Evolutionary conservation across 2,888 invertebrate species (phyloP), one percentile per base, ranked within the genome.

Genomic region (Fragum fragum): DNA sequence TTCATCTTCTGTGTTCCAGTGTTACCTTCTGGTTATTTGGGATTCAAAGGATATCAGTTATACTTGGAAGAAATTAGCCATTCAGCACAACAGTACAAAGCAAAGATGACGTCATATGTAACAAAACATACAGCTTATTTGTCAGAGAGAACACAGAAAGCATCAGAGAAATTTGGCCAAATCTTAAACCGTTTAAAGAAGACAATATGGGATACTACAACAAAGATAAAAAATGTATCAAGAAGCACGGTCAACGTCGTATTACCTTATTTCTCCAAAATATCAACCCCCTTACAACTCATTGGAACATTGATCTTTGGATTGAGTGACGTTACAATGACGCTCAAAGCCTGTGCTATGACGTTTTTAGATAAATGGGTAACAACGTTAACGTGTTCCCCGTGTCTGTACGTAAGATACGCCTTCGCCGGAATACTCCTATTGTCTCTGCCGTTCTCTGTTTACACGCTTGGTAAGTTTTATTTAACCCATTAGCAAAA

Each of bases 401-500:
- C 66, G 32, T n/a, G 21, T 66, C 42, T 66, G 6, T 39, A 5
- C n/a, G 16, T 66, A 5, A 5, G 66, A 66, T 66, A 66, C 29
- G 23, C n/a, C n/a, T 2, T 39, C 11, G 66, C 66, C 26, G 9
- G 32, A 23, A 21, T 66, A 9, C 42, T 66, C 2, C 36, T 42
- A 2, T 16, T 26, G 23, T 42, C 42, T 9, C 26, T 66, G 16
- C 66, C 66, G 28, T 39, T 23, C 42, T 23, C 66, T 23, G 6
- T 66, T 21, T 39, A 66, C 66, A 21, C 1, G 0, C 42, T 66
- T 42, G 66, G 66, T 66, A 66, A 42, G 66, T 66, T 36, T 36
- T n/a, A n/a, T n/a, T n/a, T n/a, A n/a, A n/a, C n/a, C n/a, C n/a
- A n/a, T n/a, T n/a, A n/a, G n/a, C n/a, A n/a, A n/a, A n/a, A n/a